Conservation (phyloP, 1,140 invertebrate genomes). For the Lasioglossum baleicum region DNA sequence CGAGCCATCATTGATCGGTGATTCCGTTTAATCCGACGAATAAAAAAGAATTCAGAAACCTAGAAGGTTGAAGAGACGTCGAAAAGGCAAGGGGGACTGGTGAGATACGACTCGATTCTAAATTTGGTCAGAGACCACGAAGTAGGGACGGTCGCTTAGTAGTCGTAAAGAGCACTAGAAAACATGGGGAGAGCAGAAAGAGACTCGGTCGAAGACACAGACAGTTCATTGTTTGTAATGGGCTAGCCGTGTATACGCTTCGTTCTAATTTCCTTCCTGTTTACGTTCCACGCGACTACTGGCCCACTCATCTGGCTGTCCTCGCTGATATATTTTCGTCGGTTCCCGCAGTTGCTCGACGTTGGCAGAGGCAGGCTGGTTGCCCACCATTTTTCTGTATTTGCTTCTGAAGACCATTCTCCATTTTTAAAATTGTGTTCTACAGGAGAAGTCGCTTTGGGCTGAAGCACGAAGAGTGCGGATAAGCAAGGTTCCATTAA, state of each 20-base stretch:
- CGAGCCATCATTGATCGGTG: too few species aligned
- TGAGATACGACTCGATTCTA: slow-evolving; percentile 42
- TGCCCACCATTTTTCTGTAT: too few species aligned
- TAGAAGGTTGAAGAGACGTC: background rate
- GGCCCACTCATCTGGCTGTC: background rate
- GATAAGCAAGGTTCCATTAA: too few species aligned
- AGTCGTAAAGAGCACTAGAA: background rate
- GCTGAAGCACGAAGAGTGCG: too few species aligned
- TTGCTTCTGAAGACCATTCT: too few species aligned
- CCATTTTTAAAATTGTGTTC: too few species aligned
- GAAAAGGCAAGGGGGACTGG: slow-evolving; percentile 2
- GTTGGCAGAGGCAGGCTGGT: background rate
- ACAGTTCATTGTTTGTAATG: slow-evolving; percentile 41
- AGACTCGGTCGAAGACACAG: background rate
- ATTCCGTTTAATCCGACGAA: background rate
- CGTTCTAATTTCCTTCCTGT: slow-evolving; percentile 42
- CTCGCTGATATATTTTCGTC: background rate
- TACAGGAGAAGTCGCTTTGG: too few species aligned
- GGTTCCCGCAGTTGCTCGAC: background rate
- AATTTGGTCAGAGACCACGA: slow-evolving; percentile 24
- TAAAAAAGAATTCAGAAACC: background rate
- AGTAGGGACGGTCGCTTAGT: background rate
- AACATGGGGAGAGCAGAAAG: background rate
- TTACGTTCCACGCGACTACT: slow-evolving; percentile 17
- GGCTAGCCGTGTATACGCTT: slow-evolving; percentile 17